Evolutionary conservation across 2,888 invertebrate species (phyloP).

Genomic region (Loripinus fragilis): DNA sequence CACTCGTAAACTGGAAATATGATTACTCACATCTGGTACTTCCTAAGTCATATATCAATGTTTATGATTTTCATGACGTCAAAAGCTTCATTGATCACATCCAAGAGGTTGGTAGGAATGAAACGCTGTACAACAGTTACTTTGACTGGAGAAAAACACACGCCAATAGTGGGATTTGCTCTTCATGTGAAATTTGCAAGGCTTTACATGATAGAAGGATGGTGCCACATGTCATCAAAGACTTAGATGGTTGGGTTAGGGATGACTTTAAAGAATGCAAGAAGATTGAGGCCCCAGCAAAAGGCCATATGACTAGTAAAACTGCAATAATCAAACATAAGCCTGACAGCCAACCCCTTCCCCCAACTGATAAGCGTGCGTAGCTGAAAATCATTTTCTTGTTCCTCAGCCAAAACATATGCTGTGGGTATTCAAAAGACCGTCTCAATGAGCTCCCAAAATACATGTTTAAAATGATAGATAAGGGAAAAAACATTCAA

Average conservation of each 20-base stretch:
- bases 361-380: no score
- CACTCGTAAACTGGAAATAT: slow-evolving; percentile 69
- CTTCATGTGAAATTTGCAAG: slow-evolving; percentile 69
- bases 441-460: no score
- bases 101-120: slow-evolving; percentile 56
- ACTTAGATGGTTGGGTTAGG: slow-evolving; percentile 60
- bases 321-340: no score
- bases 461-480: no score
- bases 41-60: neutral
- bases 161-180: slow-evolving; percentile 53
- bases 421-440: no score
- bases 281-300: no score
- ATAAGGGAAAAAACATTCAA: no score
- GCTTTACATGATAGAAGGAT: slow-evolving; percentile 61
- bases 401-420: no score
- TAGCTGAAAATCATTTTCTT: no score
- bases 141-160: slow-evolving; percentile 65
- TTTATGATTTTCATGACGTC: slow-evolving; percentile 58
- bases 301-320: no score
- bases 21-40: slow-evolving; percentile 34
- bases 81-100: slow-evolving; percentile 58
- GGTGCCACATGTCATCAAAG: slow-evolving; percentile 48
- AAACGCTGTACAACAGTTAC: slow-evolving; percentile 26
- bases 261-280: slow-evolving; percentile 45
- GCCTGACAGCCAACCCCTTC: no score